Percentiles rank a stretch among this genome's conserved stretches.
Conservation (phyloP, 2,113 vertebrate genomes). For the Anthoscopus minutus region DNA sequence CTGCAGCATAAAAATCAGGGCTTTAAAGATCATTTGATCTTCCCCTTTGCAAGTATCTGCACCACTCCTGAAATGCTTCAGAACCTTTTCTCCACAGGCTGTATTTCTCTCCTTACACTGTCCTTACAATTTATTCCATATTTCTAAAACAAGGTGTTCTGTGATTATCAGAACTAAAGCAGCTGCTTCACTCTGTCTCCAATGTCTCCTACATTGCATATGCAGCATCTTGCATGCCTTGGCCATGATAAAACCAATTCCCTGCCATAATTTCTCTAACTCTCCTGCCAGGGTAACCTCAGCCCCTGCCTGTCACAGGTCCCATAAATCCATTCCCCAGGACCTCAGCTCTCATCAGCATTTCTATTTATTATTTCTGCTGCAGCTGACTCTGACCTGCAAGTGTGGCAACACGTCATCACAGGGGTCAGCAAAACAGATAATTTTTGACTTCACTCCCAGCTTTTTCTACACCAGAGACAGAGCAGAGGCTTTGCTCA, state of each 20-base stretch:
- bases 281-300: not conserved
- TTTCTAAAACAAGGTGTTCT: not conserved
- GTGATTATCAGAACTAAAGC: not conserved
- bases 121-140: not conserved
- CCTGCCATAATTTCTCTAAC: not conserved
- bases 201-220: not conserved
- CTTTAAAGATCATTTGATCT: conserved; percentile 16
- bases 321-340: not conserved
- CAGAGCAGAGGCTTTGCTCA: not conserved
- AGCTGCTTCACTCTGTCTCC: not conserved
- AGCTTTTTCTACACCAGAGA: not conserved
- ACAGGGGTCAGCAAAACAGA: not conserved
- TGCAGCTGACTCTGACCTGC: not conserved
- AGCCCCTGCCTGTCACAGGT: not conserved
- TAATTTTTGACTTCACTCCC: not conserved
- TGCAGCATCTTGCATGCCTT: not conserved
- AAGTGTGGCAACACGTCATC: not conserved
- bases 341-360: not conserved
- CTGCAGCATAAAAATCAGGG: not conserved
- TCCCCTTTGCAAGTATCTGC: not conserved
- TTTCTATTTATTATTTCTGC: not conserved
- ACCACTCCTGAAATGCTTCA: not conserved
- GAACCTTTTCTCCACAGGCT: not conserved
- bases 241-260: not conserved
- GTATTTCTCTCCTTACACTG: not conserved